Conservation (phyloP, 2,888 invertebrate species). For the Agrotis exclamationis region DNA sequence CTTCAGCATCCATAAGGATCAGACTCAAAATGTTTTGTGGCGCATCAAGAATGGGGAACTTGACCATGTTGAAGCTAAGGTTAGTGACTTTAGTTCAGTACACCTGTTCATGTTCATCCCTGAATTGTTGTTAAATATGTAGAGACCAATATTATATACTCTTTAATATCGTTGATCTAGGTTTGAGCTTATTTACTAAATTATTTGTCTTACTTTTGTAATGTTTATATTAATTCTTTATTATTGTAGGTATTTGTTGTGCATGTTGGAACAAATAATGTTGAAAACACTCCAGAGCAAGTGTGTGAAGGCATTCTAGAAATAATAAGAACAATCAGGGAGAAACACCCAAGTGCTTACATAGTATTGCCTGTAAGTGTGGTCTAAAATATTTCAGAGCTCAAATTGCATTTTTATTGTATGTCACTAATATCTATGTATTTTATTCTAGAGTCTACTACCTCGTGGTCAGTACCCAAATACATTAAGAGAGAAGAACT, state of each 20-base stretch:
- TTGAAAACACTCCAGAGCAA: constrained; percentile 95
- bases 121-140: not conserved
- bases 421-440: constrained; percentile 14
- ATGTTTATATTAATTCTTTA: constrained; percentile 10
- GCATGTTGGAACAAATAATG: constrained; percentile 97
- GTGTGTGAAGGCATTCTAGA: constrained; percentile 95
- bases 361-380: constrained; percentile 96
- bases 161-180: too few species aligned
- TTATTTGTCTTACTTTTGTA: not conserved
- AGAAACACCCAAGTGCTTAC: constrained; percentile 95
- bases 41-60: constrained; percentile 97
- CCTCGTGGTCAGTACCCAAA: constrained; percentile 97
- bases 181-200: not conserved
- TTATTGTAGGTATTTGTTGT: constrained; percentile 95
- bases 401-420: not conserved
- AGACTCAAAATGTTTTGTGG: constrained; percentile 97
- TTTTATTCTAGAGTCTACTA: constrained; percentile 94
- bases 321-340: constrained; percentile 94
- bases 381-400: not conserved
- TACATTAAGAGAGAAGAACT: constrained; percentile 94
- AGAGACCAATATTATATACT: not conserved
- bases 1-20: constrained; percentile 97
- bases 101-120: too few species aligned
- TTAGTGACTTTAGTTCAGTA: constrained; percentile 73
- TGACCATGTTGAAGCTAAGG: constrained; percentile 97